Evolutionary conservation across 2,888 invertebrate species (phyloP), one percentile per base, ranked within the genome.

Genomic region (Anticlea derivata): DNA sequence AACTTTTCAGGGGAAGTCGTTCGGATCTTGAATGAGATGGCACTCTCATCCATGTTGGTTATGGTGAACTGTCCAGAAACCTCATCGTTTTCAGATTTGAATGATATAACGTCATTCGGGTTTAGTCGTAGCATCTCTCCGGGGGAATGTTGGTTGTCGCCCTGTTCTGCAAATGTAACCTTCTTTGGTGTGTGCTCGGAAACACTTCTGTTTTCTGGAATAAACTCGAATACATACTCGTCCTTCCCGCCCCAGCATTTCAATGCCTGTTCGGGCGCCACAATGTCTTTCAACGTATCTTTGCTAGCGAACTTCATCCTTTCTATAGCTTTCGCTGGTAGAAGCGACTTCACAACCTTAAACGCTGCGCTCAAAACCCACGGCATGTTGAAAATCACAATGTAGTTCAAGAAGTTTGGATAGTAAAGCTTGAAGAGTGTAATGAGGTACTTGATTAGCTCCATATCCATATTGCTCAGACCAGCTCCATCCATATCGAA

Each of bases 1-100:
- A 97, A 99, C 80, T 98, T 98, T 69, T 98, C 97, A 0, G 98
- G 99, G 0, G 98, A 96, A 2, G 98, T 99, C 7, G 98, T 99
- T 83, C 99, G 96, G 57, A 99, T 95, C 95, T 98, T 88, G 37
- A 92, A 92, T 1, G 84, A 88, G 0, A 91, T 65, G 0, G 76
- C 70, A 22, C 81, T 74, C 0, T 91, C 89, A 50, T 95, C 93
- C 66, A 92, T 92, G 73, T 97, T 97, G 20, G 93, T 94, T 8
- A 98, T 87, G 0, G 90, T 91, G 65, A 95, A 92, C 24, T 92
- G 92, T 38, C 95, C 94, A 1, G 92, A 89, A 20, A 94, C 80
- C 69, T 96, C 96, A 53, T 92, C 93, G 35, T 93, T 94, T 31
- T 93, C 93, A 52, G 86, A 92, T 59, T 92, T 91, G 73, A 96